A percentile compares a stretch with the other conserved stretches of the same genome.
These are phyloP conservation scores for Cotesia typhae DNA, from an alignment of 1,140 invertebrate species.

Conservation along the genomic window DNA sequence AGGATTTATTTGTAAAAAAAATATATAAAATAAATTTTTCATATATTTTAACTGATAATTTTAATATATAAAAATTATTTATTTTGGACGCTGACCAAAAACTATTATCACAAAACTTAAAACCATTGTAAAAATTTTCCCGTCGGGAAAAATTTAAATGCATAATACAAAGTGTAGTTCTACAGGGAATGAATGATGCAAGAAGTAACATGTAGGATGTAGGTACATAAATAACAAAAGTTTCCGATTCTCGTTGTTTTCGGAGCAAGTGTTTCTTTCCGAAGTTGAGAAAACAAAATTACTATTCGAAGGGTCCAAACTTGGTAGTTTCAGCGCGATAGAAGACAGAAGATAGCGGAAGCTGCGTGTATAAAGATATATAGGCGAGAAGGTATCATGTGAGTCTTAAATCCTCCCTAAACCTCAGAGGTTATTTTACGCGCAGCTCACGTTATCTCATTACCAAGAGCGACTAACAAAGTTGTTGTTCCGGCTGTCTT, in stretches of 20 bases:
- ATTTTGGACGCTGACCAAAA: too few species aligned
- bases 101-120: too few species aligned
- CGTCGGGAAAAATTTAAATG: too few species aligned
- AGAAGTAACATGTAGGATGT: not conserved
- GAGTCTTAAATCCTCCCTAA: constrained; percentile 1
- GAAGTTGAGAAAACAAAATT: not conserved
- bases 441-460: constrained; percentile 31
- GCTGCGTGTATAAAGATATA: not conserved
- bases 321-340: not conserved
- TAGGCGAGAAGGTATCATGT: constrained; percentile 1
- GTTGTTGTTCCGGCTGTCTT: constrained; percentile 17
- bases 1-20: too few species aligned
- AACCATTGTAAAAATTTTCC: too few species aligned
- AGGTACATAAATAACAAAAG: not conserved
- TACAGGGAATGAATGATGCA: too few species aligned
- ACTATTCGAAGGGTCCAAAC: constrained; percentile 26
- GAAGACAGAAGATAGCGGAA: not conserved
- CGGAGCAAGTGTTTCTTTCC: too few species aligned
- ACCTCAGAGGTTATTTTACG: not conserved
- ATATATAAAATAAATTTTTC: too few species aligned
- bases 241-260: not conserved
- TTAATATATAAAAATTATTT: too few species aligned
- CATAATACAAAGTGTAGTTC: too few species aligned
- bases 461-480: constrained; percentile 35
- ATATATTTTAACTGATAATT: too few species aligned